Evolutionary conservation across 2,888 invertebrate species (phyloP).

Genomic region (Hofmannophila pseudospretella): DNA sequence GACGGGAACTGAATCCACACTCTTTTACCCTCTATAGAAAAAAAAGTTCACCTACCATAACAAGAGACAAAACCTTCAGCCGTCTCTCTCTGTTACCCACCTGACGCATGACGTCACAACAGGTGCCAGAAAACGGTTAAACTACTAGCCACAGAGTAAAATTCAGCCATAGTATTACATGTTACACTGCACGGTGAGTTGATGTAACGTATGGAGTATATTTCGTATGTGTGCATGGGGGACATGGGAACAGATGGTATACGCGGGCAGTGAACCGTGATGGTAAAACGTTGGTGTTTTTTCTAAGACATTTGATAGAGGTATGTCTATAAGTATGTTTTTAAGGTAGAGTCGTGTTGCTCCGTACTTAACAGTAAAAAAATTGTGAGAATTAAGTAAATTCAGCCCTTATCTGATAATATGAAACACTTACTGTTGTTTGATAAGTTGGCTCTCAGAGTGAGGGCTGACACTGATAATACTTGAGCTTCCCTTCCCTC

Average conservation of each 20-base stretch:
- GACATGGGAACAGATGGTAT: slow-evolving; percentile 31
- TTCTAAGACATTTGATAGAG: neutral
- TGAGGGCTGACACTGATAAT: no score
- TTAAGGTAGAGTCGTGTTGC: no score
- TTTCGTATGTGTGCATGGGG: neutral
- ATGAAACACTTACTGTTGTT: no score
- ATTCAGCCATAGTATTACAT: neutral
- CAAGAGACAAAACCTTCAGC: neutral
- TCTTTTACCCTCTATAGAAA: no score
- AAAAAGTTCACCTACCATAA: no score
- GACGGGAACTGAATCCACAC: no score
- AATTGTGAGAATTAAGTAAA: no score
- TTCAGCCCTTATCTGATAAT: no score
- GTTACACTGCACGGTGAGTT: neutral
- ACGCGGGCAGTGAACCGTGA: slow-evolving; percentile 44
- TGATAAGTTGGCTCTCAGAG: no score
- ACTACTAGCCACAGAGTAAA: neutral
- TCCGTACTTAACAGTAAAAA: no score
- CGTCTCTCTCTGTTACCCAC: slow-evolving; percentile 22
- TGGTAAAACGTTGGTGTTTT: slow-evolving; percentile 5
- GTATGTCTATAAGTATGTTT: no score
- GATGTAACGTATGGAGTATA: neutral
- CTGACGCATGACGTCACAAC: slow-evolving; percentile 46
- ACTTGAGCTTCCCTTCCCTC: no score
- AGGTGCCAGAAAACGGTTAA: slow-evolving; percentile 44